Evolutionary conservation across 2,113 vertebrate species (phyloP), one percentile per base, ranked within the genome.

Genomic region (Bambusicola thoracicus): DNA sequence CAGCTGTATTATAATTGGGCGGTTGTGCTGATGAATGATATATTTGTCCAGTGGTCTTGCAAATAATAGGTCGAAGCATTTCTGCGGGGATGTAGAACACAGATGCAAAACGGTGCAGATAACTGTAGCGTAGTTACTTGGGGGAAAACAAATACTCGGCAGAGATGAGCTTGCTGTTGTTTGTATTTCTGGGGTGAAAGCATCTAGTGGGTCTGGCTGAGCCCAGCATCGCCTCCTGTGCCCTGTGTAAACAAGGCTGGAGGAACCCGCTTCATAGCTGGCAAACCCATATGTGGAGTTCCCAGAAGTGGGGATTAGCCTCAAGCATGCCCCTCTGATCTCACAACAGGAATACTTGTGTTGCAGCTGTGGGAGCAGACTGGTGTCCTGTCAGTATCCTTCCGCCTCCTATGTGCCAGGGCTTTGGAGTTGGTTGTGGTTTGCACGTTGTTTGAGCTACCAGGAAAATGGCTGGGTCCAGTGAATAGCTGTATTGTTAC

Each of bases 31-130:
- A 80, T 95, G 89, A 92, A 81, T 84, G 89, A 81, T 85, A 6
- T 29, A 91, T 95, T 92, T 94, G 87, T 94, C 89, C 90, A 92
- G 91, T 92, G 91, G 91, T 84, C 94, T 94, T 80, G 48, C 44
- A 87, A 86, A 91, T 94, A 93, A 86, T 51, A 81, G 76, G 89
- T 92, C 93, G 94, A 83, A 95, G 65, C 76, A 83, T 81, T 91
- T 95, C 75, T 97, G 91, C 2, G 48, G 79, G 59, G n/a, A 63
- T 72, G 79, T 62, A 40, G 82, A 93, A 61, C 87, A 77, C 82
- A 90, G 82, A 88, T 94, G 73, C 51, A 96, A 46, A 83, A 46
- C 0, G 16, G 48, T 80, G 66, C 77, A 72, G 84, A 84, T 51
- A 92, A 73, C 88, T 86, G 62, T 43, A 75, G 61, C 27, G 27